These are phyloP conservation scores for Taxidea taxus DNA, from an alignment of 2,113 vertebrate species.

Conservation along the genomic window DNA sequence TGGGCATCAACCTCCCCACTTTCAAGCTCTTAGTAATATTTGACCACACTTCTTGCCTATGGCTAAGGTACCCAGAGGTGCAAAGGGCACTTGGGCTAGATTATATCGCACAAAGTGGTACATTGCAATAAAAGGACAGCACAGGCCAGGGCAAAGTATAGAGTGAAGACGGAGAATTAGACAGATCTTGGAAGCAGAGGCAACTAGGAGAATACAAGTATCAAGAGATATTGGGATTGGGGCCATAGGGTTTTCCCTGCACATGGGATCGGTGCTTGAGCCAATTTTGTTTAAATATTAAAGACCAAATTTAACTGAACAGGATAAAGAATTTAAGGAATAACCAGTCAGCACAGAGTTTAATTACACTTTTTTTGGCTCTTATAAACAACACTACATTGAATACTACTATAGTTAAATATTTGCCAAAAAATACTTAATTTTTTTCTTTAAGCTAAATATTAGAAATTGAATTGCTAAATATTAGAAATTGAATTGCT, in stretches of 20 bases:
- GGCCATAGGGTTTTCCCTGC: background rate
- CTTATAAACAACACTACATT: background rate
- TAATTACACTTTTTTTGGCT: background rate
- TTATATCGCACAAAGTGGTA: background rate
- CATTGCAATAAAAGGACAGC: background rate
- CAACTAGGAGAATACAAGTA: background rate
- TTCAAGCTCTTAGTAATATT: background rate
- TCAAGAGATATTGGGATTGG: background rate
- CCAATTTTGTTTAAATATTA: background rate
- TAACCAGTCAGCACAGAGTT: background rate
- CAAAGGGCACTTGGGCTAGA: background rate
- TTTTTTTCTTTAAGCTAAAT: background rate
- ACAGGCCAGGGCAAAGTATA: background rate
- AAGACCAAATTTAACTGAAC: background rate
- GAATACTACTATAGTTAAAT: background rate
- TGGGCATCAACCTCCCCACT: background rate
- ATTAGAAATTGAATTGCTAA: background rate
- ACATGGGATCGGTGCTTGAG: background rate
- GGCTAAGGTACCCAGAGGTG: background rate
- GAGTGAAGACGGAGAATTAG: background rate
- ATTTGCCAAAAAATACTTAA: background rate
- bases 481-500: background rate
- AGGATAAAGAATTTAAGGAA: background rate
- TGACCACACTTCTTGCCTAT: background rate
- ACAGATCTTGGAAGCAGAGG: background rate